Conservation (phyloP, 2,888 invertebrate species). For the Cryptophagus acutangulus region DNA sequence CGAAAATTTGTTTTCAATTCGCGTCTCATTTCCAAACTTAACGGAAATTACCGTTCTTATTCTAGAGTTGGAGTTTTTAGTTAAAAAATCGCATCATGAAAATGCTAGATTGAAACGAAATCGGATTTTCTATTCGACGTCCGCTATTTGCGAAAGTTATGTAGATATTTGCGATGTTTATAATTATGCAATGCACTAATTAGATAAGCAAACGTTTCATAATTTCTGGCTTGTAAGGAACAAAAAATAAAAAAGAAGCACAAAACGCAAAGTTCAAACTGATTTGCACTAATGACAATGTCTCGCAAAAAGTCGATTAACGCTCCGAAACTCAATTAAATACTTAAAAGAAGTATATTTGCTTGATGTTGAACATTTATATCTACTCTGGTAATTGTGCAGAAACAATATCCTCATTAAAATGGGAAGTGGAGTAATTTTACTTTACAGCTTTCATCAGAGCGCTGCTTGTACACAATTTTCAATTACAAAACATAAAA, state of each 20-base stretch:
- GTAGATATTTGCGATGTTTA: too few species aligned
- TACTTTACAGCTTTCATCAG: too few species aligned
- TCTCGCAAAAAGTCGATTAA: background rate
- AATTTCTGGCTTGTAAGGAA: too few species aligned
- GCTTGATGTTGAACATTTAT: background rate
- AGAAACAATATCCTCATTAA: constrained; percentile 1
- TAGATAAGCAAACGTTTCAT: too few species aligned
- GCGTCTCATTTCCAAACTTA: constrained; percentile 42
- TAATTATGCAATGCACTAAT: too few species aligned
- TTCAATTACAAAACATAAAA: background rate
- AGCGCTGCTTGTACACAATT: too few species aligned
- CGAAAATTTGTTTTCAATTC: constrained; percentile 41
- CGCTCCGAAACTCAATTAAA: background rate
- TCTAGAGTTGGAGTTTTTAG: constrained; percentile 27
- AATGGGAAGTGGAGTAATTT: background rate
- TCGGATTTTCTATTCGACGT: too few species aligned
- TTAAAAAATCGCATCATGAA: constrained; percentile 25
- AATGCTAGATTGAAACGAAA: too few species aligned
- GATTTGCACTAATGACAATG: too few species aligned
- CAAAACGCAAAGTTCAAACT: too few species aligned
- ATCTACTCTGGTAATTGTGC: background rate
- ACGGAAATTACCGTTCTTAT: constrained; percentile 42
- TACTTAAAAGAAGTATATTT: constrained; percentile 1
- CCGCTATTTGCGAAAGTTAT: too few species aligned
- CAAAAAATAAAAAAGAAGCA: too few species aligned